Conservation (phyloP, 2,888 invertebrate genomes). For the Odontomyia ornata region DNA sequence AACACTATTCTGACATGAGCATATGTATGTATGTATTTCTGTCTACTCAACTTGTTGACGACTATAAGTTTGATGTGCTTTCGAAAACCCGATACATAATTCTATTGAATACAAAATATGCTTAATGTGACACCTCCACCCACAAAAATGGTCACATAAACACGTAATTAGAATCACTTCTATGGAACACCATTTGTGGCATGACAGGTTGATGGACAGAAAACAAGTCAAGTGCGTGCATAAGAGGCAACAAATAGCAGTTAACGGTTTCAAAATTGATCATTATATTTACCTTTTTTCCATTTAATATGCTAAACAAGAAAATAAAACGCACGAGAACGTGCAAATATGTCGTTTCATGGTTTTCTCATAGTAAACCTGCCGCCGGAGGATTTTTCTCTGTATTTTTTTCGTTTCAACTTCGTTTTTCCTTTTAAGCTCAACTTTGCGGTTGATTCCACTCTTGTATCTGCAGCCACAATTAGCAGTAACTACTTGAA, state of each 20-base stretch:
- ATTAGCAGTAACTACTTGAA: neutral
- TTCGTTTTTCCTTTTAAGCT: neutral
- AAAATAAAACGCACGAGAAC: neutral
- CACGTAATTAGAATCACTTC: too few relatives aligned
- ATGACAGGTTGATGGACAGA: too few relatives aligned
- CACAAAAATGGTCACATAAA: too few relatives aligned
- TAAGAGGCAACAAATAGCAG: neutral
- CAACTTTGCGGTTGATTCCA: neutral
- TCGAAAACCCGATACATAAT: too few relatives aligned
- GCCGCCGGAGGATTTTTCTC: neutral
- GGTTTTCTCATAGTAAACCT: neutral
- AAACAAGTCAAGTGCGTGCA: too few relatives aligned
- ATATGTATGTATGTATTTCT: too few relatives aligned
- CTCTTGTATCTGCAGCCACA: neutral
- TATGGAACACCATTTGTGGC: too few relatives aligned
- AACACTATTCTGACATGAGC: too few relatives aligned
- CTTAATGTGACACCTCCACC: too few relatives aligned
- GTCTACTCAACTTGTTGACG: too few relatives aligned
- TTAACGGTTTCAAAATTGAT: neutral
- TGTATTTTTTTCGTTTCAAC: neutral
- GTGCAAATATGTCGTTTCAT: neutral
- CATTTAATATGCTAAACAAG: neutral
- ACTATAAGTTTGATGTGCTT: too few relatives aligned
- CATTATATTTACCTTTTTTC: neutral
- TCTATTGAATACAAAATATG: too few relatives aligned